Conservation (phyloP, 2,797 vertebrate species). For the Amazona finschi region DNA sequence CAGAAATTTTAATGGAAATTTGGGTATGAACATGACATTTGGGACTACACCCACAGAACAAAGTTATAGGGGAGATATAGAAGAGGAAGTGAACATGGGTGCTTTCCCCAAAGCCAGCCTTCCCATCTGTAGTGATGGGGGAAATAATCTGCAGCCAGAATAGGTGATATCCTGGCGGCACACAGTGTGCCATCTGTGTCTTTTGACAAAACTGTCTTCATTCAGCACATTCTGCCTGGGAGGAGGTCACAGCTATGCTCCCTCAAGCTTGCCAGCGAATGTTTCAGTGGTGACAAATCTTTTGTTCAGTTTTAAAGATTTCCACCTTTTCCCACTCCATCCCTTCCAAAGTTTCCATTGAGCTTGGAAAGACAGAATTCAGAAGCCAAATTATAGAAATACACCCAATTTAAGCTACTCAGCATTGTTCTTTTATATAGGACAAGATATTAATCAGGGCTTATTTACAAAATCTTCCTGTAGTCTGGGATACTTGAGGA, state of each 20-base stretch:
- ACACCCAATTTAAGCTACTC: background rate
- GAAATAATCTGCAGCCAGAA: background rate
- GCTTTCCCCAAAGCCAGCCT: background rate
- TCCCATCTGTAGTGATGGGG: background rate
- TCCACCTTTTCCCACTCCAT: background rate
- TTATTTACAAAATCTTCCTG: background rate
- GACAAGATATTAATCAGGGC: background rate
- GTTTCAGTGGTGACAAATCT: background rate
- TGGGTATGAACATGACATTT: background rate
- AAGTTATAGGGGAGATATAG: background rate
- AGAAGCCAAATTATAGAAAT: background rate
- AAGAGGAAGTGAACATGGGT: background rate
- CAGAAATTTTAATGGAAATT: background rate
- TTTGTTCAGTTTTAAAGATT: background rate
- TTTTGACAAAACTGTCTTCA: background rate
- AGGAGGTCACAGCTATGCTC: background rate
- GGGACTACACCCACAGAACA: background rate
- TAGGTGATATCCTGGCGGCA: background rate
- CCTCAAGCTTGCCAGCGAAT: constrained; percentile 4
- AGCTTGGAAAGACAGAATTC: background rate
- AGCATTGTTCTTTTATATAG: background rate
- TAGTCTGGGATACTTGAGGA: background rate
- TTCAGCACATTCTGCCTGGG: background rate
- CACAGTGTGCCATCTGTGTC: background rate
- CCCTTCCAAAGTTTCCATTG: background rate